Percentiles rank a stretch among this genome's conserved stretches.
Evolutionary conservation across 2,888 invertebrate species (phyloP).

Genomic region (Sinopyrophorus schimmeli): DNA sequence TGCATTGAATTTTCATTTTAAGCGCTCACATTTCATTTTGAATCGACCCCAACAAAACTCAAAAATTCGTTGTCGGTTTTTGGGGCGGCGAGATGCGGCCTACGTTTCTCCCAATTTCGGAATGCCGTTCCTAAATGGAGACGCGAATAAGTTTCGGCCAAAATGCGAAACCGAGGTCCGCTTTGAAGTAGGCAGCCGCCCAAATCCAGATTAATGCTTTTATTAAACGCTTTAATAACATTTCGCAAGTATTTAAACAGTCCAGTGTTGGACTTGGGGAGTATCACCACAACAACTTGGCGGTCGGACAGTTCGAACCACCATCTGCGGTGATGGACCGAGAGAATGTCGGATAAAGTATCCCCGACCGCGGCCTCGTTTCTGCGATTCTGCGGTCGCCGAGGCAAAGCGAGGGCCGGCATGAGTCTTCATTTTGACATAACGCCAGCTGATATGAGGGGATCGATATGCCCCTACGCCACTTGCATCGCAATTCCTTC

Average conservation of each 20-base stretch:
- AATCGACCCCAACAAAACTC: too few species aligned
- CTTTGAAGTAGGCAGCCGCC: too few species aligned
- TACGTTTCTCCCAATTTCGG: too few species aligned
- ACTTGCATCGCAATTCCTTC: constrained; percentile 42
- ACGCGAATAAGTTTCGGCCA: too few species aligned
- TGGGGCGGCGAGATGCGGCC: too few species aligned
- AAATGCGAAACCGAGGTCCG: too few species aligned
- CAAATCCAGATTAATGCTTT: constrained; percentile 20
- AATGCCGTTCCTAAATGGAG: too few species aligned
- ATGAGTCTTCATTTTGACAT: constrained; percentile 35
- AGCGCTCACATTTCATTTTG: too few species aligned
- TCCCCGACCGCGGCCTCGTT: constrained; percentile 31
- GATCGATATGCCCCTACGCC: constrained; percentile 39
- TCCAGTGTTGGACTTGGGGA: constrained; percentile 18
- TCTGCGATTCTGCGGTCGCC: constrained; percentile 34
- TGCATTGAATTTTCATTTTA: too few species aligned
- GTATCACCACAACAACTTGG: constrained; percentile 30
- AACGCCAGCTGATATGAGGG: constrained; percentile 32
- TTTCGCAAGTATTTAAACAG: constrained; percentile 28
- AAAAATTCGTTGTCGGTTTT: too few species aligned
- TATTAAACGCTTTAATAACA: constrained; percentile 21
- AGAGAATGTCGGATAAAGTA: constrained; percentile 34
- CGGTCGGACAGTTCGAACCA: constrained; percentile 33
- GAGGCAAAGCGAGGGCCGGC: constrained; percentile 31
- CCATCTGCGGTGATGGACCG: constrained; percentile 31